Evolutionary conservation across 2,113 vertebrate species (phyloP).

Genomic region (Podocnemis expansa): DNA sequence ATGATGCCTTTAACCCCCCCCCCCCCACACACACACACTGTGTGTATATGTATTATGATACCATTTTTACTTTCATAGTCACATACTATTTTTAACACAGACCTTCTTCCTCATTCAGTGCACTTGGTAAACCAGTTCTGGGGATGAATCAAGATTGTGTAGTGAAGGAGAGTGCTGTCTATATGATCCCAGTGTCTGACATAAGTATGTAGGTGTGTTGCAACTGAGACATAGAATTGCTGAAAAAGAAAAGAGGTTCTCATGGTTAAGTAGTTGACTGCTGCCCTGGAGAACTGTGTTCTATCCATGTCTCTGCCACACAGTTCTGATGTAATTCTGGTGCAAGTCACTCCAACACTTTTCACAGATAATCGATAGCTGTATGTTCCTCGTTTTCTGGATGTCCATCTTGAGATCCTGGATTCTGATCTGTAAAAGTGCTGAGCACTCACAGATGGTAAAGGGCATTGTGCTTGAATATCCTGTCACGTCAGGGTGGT

Average conservation of each 20-base stretch:
- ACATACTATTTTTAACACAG: background rate
- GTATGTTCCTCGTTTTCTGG: background rate
- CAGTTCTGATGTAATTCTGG: background rate
- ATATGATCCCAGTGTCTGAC: background rate
- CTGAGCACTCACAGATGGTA: background rate
- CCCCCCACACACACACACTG: no score
- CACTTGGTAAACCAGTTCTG: background rate
- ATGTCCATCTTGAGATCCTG: background rate
- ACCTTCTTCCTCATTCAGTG: background rate
- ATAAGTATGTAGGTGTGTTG: background rate
- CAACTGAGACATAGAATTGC: background rate
- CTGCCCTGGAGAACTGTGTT: background rate
- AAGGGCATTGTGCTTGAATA: background rate
- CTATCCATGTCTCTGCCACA: rapidly evolving
- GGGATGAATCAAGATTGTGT: background rate
- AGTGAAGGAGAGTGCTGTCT: background rate
- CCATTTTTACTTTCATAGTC: background rate
- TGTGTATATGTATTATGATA: background rate
- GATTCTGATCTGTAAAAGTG: background rate
- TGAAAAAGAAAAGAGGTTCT: background rate
- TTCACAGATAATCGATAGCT: background rate
- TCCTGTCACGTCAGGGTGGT: background rate
- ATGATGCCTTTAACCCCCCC: background rate
- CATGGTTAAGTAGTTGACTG: background rate
- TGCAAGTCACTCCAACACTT: background rate